Conservation (phyloP, 2,888 invertebrate species). For the Operophtera brumata region DNA sequence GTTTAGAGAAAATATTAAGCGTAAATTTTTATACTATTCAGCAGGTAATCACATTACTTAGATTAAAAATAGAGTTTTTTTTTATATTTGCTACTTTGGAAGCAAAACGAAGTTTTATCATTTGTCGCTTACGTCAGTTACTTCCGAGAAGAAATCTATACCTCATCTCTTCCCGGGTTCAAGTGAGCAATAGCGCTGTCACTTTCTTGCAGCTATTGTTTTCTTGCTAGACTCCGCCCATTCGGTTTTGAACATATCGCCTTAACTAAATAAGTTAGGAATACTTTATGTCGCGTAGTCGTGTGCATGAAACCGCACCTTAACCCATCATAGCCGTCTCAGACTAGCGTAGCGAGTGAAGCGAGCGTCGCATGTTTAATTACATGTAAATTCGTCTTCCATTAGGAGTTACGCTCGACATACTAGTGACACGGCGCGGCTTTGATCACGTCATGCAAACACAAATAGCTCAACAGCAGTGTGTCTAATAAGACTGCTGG, state of each 20-base stretch:
- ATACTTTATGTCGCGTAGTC: background rate
- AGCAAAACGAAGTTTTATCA: too few relatives aligned
- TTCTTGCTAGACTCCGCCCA: background rate
- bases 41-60: too few relatives aligned
- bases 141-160: too few relatives aligned
- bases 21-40: too few relatives aligned
- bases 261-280: background rate
- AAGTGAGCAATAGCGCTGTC: too few relatives aligned
- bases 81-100: too few relatives aligned
- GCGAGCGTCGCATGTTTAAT: slow-evolving; percentile 48
- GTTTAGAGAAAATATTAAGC: too few relatives aligned
- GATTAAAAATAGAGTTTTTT: too few relatives aligned
- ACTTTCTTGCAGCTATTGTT: too few relatives aligned
- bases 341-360: background rate
- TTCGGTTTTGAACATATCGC: background rate
- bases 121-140: too few relatives aligned
- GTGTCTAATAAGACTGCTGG: slow-evolving; percentile 21
- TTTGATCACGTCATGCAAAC: slow-evolving; percentile 48
- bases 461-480: slow-evolving; percentile 12
- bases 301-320: background rate
- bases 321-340: slow-evolving; percentile 1
- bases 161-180: too few relatives aligned
- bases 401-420: slow-evolving; percentile 32
- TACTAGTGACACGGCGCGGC: slow-evolving; percentile 25
- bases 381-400: slow-evolving; percentile 47